phyloP scores from a whole-genome alignment of 2,888 invertebrate genomes.

The Uropetala carovei region DNA sequence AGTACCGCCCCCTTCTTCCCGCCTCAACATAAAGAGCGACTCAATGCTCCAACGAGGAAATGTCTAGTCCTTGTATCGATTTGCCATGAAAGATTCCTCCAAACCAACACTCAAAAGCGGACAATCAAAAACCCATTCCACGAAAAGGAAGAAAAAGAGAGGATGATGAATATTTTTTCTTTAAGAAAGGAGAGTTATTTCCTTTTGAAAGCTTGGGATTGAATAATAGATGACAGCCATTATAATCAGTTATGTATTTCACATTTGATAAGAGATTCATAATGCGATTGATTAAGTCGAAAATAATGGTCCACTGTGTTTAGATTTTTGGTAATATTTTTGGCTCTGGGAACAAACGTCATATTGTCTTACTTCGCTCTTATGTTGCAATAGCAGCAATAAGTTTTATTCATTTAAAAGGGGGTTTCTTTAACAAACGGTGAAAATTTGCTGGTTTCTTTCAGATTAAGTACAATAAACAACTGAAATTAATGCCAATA shows the following conservation, averaged over 20 bases:
- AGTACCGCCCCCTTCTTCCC: background rate
- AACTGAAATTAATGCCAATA: too few relatives aligned
- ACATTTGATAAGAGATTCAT: background rate
- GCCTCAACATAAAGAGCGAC: background rate
- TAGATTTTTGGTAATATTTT: too few relatives aligned
- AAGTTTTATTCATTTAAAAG: background rate
- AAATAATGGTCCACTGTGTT: background rate
- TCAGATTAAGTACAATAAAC: too few relatives aligned
- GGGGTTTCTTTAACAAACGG: too few relatives aligned
- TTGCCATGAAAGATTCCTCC: background rate
- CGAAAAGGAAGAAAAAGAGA: background rate
- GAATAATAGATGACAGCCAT: background rate
- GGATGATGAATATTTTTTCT: background rate
- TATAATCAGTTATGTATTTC: background rate
- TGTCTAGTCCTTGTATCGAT: background rate
- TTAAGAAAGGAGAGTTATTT: background rate
- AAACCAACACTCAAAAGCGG: background rate
- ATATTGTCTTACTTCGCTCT: background rate
- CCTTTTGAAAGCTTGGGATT: background rate
- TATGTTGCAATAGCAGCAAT: background rate
- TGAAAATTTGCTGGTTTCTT: too few relatives aligned
- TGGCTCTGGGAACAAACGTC: background rate
- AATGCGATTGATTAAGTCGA: background rate
- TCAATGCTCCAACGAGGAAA: background rate
- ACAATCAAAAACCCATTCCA: constrained; percentile 11